Percentiles rank a stretch among this genome's conserved stretches.
These are phyloP conservation scores for Champsocephalus esox DNA, from an alignment of 2,797 vertebrate genomes.

Conservation along the genomic window DNA sequence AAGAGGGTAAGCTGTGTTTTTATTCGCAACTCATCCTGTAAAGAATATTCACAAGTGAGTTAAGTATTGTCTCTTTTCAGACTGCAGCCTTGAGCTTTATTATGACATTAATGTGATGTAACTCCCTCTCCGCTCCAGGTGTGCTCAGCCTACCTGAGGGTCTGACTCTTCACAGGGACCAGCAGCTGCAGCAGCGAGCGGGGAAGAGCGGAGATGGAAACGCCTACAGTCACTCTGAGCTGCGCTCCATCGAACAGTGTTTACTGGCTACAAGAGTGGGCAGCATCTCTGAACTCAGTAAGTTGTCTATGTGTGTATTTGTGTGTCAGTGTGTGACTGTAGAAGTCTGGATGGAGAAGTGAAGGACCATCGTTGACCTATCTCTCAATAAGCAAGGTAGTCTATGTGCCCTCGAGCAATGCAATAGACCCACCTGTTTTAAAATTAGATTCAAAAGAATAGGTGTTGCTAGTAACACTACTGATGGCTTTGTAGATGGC, in stretches of 20 bases:
- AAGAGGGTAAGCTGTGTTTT: not conserved
- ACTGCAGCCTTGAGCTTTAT: not conserved
- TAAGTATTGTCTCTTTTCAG: conserved; percentile 3
- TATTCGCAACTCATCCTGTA: not conserved
- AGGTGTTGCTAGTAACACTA: too few relatives aligned
- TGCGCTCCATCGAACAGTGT: conserved; percentile 94
- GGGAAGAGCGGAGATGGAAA: conserved; percentile 90
- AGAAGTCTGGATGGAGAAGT: not conserved
- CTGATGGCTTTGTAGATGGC: too few relatives aligned
- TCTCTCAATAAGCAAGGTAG: not conserved
- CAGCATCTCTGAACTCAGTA: conserved; percentile 97
- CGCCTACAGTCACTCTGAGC: conserved; percentile 93
- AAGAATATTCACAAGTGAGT: not conserved
- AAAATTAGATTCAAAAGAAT: too few relatives aligned
- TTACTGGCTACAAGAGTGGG: conserved; percentile 94
- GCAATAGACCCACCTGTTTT: not conserved
- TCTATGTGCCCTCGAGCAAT: conserved; percentile 19
- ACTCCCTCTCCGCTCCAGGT: conserved; percentile 80
- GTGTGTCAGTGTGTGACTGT: conserved; percentile 5
- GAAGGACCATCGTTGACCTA: not conserved
- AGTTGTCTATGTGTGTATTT: conserved; percentile 70
- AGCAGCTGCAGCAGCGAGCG: conserved; percentile 85
- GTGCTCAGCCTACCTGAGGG: conserved; percentile 95
- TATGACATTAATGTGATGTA: not conserved
- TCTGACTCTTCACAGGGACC: conserved; percentile 92